Percentiles rank a stretch among this genome's conserved stretches.
phyloP scores from a whole-genome alignment of 2,888 invertebrate genomes.

The Piscicola geometra region DNA sequence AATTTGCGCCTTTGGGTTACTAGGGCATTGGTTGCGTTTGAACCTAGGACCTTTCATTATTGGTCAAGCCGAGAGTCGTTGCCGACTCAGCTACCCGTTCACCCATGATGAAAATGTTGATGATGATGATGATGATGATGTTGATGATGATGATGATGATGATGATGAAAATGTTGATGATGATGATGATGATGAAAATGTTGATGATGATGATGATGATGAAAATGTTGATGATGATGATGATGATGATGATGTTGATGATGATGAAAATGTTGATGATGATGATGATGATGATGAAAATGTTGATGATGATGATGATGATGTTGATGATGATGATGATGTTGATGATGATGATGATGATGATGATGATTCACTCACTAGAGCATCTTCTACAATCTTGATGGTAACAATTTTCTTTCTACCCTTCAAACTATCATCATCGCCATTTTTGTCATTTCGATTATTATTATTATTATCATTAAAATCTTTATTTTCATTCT shows the following conservation, averaged over 20 bases:
- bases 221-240: slow-evolving; percentile 27
- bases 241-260: slow-evolving; percentile 24
- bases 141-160: slow-evolving; percentile 19
- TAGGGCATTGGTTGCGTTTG: no score
- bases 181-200: not conserved
- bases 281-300: slow-evolving; percentile 4
- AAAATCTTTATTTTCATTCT: no score
- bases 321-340: not conserved
- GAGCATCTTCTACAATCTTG: not conserved
- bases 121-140: slow-evolving; percentile 8
- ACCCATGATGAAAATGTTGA: no score
- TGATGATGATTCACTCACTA: slow-evolving; percentile 7
- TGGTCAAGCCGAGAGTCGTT: no score
- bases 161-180: not conserved
- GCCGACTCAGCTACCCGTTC: no score
- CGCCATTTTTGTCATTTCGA: not conserved
- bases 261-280: slow-evolving; percentile 26
- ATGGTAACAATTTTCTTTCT: not conserved
- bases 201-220: slow-evolving; percentile 20
- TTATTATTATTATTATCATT: slow-evolving; percentile 4
- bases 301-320: slow-evolving; percentile 1
- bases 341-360: not conserved
- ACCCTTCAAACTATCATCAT: not conserved
- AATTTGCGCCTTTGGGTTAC: no score
- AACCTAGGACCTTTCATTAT: no score